Percentiles rank a stretch among this genome's conserved stretches.
These are phyloP conservation scores for Drosophila ustulata DNA, from an alignment of 2,888 invertebrate species.

Conservation along the genomic window DNA sequence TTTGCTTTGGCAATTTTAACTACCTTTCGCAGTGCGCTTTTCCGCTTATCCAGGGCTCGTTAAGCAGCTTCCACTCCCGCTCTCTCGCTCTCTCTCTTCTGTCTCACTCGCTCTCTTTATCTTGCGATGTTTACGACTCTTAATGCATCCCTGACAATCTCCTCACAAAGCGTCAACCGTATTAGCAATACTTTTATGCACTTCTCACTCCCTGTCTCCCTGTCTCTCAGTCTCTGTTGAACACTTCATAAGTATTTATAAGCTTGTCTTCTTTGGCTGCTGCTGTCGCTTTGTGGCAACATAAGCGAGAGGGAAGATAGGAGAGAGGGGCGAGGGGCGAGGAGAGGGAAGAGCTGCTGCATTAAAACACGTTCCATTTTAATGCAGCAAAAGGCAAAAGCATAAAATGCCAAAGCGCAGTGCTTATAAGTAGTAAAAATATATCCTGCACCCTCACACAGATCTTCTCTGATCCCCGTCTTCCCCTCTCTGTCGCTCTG, in stretches of 20 bases:
- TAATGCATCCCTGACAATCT: conserved; percentile 40
- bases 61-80: not conserved
- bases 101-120: not conserved
- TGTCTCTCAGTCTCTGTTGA: conserved; percentile 40
- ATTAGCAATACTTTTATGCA: conserved; percentile 59
- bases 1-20: conserved; percentile 12
- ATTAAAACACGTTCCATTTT: conserved; percentile 60
- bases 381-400: conserved; percentile 66
- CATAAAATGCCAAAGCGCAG: conserved; percentile 62
- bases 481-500: not conserved
- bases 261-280: conserved; percentile 42
- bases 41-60: conserved; percentile 6
- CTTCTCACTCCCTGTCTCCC: conserved; percentile 1
- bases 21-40: conserved; percentile 5
- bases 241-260: conserved; percentile 63
- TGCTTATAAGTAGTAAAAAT: conserved; percentile 63
- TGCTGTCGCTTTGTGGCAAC: conserved; percentile 29
- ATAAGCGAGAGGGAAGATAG: no score
- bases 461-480: not conserved
- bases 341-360: conserved; percentile 22
- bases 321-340: no score
- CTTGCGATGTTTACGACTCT: conserved; percentile 6
- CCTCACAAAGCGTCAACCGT: conserved; percentile 49
- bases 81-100: not conserved
- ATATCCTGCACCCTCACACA: conserved; percentile 21